Evolutionary conservation across 2,113 vertebrate genomes (phyloP).

Genomic region (Passer montanus): DNA sequence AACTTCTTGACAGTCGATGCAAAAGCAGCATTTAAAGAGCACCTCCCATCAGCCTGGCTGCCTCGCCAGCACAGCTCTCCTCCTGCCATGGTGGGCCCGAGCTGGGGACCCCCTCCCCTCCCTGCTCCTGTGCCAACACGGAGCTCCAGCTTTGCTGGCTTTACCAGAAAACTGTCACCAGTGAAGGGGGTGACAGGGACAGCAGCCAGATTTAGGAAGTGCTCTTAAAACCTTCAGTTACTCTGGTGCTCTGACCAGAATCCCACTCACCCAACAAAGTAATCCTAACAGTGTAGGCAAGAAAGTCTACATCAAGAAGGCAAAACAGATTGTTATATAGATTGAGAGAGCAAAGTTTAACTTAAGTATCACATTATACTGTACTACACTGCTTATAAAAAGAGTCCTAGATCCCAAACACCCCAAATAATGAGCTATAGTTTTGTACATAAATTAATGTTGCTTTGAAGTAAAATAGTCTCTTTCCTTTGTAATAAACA

Average conservation of each 20-base stretch:
- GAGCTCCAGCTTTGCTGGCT: not conserved
- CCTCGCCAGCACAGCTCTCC: not conserved
- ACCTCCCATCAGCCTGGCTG: not conserved
- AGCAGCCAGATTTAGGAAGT: not conserved
- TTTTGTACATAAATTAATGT: slow-evolving; percentile 66
- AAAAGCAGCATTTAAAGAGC: slow-evolving; percentile 13
- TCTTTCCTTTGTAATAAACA: slow-evolving; percentile 60
- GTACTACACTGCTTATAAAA: slow-evolving; percentile 54
- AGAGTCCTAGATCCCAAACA: slow-evolving; percentile 28
- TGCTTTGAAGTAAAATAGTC: slow-evolving; percentile 66
- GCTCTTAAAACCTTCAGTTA: not conserved
- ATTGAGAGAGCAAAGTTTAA: slow-evolving; percentile 40
- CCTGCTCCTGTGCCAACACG: rapidly evolving
- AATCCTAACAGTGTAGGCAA: not conserved
- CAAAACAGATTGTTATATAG: slow-evolving; percentile 16
- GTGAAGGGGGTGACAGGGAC: not conserved
- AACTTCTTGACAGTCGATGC: not conserved
- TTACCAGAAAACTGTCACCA: not conserved
- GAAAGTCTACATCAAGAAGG: slow-evolving; percentile 9
- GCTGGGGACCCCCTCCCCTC: not conserved
- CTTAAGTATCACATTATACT: slow-evolving; percentile 30
- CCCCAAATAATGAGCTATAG: slow-evolving; percentile 34
- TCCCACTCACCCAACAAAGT: not conserved
- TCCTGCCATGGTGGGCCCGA: rapidly evolving
- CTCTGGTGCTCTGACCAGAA: slow-evolving; percentile 2